Evolutionary conservation across 1,140 invertebrate genomes (phyloP), one percentile per base, ranked within the genome.

Genomic region (Tetranychus cinnabarinus): DNA sequence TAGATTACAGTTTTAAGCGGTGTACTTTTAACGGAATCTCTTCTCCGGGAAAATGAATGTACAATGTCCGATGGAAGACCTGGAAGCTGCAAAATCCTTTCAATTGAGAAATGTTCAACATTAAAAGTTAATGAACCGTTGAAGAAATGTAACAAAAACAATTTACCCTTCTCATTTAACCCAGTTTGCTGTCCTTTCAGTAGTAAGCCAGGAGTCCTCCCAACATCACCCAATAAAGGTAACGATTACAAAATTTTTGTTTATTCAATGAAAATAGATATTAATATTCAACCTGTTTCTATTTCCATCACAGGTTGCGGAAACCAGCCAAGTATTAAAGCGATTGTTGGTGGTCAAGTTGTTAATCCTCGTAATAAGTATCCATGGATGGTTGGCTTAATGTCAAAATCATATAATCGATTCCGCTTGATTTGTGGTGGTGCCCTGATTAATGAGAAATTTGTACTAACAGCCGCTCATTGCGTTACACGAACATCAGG

Each of bases 401-500:
- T 59, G 37, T 12, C 33, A 10, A 59, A 59, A 31, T 37, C 46
- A 36, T 31, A 23, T 33, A 12, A 37, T 31, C 23, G 33, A 47
- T 58, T 7, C 15, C 34, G 42, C 5, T 56, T 63, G 5, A 54
- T 65, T n/a, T 92, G 88, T 69, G 88, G 89, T 1, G 89, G 86
- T 3, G 85, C 86, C 1, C 72, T 93, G n/a, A 76, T 91, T 58
- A 88, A 86, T 62, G 84, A 89, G 66, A 75, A 83, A 73, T 90
- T 86, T 86, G 83, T 92, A 2, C 37, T 58, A 5, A 70, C 68
- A 1, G 70, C 70, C 15, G 72, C 72, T 46, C 72, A 73, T 63
- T 73, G 72, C 13, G 85, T 85, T 8, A 84, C 36, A 4, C 46
- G 35, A 36, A 36, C 35, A 0, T 15, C 31, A 6, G 47, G 59